A percentile compares a stretch with the other conserved stretches of the same genome.
phyloP scores from a whole-genome alignment of 2,113 vertebrate species.

The Mesocricetus auratus region DNA sequence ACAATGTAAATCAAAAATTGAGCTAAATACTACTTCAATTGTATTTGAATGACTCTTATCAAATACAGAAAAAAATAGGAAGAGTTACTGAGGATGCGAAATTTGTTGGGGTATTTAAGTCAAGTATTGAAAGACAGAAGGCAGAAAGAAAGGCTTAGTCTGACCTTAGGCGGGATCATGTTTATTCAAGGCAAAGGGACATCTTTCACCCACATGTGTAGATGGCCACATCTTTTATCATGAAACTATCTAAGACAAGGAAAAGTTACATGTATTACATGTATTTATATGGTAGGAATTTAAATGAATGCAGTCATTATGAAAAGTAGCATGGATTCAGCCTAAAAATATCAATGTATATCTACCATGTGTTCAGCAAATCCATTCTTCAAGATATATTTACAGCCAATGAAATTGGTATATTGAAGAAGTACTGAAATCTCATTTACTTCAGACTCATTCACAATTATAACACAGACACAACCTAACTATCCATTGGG shows the following conservation, averaged over 20 bases:
- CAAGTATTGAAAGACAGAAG: not conserved
- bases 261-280: not conserved
- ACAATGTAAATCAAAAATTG: not conserved
- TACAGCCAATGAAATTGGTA: not conserved
- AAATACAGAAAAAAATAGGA: not conserved
- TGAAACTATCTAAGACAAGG: not conserved
- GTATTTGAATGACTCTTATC: not conserved
- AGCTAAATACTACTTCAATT: not conserved
- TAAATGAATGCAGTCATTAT: not conserved
- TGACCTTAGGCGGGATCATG: not conserved
- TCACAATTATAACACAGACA: not conserved
- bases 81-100: not conserved
- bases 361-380: not conserved
- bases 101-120: not conserved
- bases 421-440: not conserved
- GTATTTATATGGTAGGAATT: not conserved
- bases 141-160: no score
- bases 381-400: not conserved
- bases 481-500: not conserved
- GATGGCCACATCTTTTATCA: not conserved
- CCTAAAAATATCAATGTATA: not conserved
- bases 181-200: not conserved
- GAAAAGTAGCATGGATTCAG: not conserved
- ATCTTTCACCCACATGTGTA: not conserved
- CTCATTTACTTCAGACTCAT: not conserved